Base-by-base conservation (phyloP, 1,140 invertebrate species). In the Drosophila elegans region DNA sequence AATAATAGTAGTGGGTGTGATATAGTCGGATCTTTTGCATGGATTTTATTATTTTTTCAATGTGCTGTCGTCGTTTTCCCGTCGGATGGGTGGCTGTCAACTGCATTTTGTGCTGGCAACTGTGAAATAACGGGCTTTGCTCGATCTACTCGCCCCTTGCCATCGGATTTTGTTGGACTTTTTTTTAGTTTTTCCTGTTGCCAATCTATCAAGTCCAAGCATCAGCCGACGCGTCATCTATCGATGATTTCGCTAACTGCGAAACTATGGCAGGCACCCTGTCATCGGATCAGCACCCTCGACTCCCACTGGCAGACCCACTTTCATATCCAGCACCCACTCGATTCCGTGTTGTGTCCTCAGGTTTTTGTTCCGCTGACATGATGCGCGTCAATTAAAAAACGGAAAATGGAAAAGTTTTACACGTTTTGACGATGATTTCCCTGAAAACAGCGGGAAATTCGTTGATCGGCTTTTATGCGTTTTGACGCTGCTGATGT, bases 321-420 rank as follows among this genome's bases (percentile, higher is more conserved):
- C 6, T 27, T 32, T 25, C 29, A 34, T 10, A 39, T 12, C 21
- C 45, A 41, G 34, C 29, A 11, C 16, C 56, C 36, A 38, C 38
- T 29, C 29, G 39, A 5, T 51, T 55, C 41, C 45, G 72, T 66
- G 39, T 75, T 64, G 53, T 53, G 48, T 66, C 63, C 42, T 41
- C 53, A 48, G 54, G 74, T 54, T 56, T 69, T 78, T 78, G 66
- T 72, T 78, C 41, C 16, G 57, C 54, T 63, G 74, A 77, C 75
- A 77, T 78, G 75, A 78, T 76, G 74, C 75, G 64, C 75, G 75
- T 77, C 75, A 78, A 78, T 78, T 78, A 78, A 78, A 77, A 77
- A 71, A 41, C 57, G n/a, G 74, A 68, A 78, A 78, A 78, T 72
- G 53, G 32, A 63, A 77, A 71, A 63, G 51, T 71, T 77, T 76